Conservation (phyloP, 2,888 invertebrate species). For the Agrochola lota region DNA sequence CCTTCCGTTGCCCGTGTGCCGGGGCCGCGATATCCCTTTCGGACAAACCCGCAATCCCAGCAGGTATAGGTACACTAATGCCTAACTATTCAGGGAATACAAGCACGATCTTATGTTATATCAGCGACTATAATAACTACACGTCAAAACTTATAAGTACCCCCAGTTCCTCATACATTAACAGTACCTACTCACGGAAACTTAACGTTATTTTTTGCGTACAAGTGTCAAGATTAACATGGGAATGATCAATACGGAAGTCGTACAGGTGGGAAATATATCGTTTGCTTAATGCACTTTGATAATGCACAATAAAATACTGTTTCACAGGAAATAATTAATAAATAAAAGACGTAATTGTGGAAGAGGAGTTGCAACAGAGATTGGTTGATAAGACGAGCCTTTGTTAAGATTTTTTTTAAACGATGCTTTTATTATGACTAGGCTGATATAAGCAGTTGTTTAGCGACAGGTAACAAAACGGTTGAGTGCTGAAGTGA, state of each 20-base stretch:
- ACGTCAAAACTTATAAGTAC: neutral
- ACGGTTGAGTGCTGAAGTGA: too few relatives aligned
- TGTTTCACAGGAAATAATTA: conserved; percentile 43
- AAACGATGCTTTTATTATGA: neutral
- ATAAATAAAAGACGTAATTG: conserved; percentile 21
- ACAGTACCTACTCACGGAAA: conserved; percentile 36
- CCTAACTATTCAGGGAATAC: too few relatives aligned
- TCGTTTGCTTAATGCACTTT: conserved; percentile 35
- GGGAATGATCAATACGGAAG: conserved; percentile 58
- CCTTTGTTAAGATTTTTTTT: conserved; percentile 13
- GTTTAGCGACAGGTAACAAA: too few relatives aligned
- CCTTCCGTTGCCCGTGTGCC: too few relatives aligned
- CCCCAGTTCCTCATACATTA: conserved; percentile 6
- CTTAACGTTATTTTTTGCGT: conserved; percentile 34
- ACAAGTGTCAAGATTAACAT: conserved; percentile 40
- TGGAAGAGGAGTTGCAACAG: neutral
- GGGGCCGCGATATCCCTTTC: too few relatives aligned
- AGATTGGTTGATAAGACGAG: conserved; percentile 15
- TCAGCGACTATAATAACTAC: neutral
- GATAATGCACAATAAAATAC: conserved; percentile 52
- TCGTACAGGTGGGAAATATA: conserved; percentile 44
- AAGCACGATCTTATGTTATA: neutral
- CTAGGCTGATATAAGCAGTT: neutral
- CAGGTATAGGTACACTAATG: too few relatives aligned
- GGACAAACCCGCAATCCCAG: too few relatives aligned